Percentiles rank a stretch among this genome's conserved stretches.
Evolutionary conservation across 2,797 vertebrate species (phyloP).

Genomic region (Eulemur albifrons): DNA sequence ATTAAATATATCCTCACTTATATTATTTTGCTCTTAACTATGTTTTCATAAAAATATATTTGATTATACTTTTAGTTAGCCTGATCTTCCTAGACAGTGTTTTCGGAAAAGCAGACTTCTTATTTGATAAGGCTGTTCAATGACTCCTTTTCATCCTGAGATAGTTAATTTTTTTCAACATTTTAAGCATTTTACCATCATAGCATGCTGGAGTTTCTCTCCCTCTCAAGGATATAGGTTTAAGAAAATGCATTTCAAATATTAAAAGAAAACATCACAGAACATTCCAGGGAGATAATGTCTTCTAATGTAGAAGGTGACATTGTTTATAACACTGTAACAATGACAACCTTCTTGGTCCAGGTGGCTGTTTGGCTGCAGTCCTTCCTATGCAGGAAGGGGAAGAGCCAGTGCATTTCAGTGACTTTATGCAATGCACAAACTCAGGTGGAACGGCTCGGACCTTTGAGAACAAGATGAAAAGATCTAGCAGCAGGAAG

Average conservation of each 20-base stretch:
- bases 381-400: background rate
- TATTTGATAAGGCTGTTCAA: background rate
- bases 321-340: background rate
- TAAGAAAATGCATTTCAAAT: constrained; percentile 31
- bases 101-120: background rate
- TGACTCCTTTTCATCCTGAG: background rate
- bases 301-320: background rate
- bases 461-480: constrained; percentile 52
- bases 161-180: constrained; percentile 8
- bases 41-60: constrained; percentile 48
- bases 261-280: background rate
- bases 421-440: background rate
- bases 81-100: background rate
- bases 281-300: background rate
- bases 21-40: constrained; percentile 46
- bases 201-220: background rate
- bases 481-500: constrained; percentile 44
- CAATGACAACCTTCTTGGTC: background rate
- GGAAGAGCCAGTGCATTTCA: background rate
- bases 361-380: background rate
- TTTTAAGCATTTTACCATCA: background rate
- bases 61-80: background rate
- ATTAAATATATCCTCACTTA: constrained; percentile 55
- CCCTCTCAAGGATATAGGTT: background rate
- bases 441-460: background rate